Conservation (phyloP, 2,888 invertebrate genomes). For the Polietes domitor region DNA sequence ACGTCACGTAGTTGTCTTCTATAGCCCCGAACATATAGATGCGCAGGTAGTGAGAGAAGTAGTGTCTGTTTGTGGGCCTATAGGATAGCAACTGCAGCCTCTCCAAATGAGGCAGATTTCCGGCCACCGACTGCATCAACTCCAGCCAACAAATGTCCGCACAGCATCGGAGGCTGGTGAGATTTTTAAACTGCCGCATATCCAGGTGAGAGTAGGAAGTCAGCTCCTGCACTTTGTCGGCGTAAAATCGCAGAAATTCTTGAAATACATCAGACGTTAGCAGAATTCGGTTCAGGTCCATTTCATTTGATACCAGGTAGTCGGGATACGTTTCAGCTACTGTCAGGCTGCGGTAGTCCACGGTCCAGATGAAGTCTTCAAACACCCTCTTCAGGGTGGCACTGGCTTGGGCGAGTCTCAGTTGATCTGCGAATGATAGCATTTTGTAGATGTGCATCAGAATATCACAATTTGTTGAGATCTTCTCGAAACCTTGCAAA, state of each 20-base stretch:
- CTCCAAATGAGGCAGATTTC: neutral
- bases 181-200: neutral
- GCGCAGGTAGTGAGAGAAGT: neutral
- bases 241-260: neutral
- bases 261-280: neutral
- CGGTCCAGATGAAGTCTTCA: neutral
- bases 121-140: neutral
- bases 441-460: conserved; percentile 13
- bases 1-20: neutral
- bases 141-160: neutral
- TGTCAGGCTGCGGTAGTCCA: neutral
- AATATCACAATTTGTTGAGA: conserved; percentile 14
- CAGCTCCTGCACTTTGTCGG: neutral
- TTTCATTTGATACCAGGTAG: neutral
- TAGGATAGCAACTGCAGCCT: neutral
- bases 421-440: neutral
- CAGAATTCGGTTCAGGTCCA: neutral
- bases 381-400: neutral
- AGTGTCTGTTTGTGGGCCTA: neutral
- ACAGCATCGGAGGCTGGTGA: neutral
- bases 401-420: neutral
- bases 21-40: neutral
- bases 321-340: neutral
- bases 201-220: neutral
- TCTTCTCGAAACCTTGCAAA: neutral